phyloP scores from a whole-genome alignment of 1,140 invertebrate genomes.

The Aethina tumida region DNA sequence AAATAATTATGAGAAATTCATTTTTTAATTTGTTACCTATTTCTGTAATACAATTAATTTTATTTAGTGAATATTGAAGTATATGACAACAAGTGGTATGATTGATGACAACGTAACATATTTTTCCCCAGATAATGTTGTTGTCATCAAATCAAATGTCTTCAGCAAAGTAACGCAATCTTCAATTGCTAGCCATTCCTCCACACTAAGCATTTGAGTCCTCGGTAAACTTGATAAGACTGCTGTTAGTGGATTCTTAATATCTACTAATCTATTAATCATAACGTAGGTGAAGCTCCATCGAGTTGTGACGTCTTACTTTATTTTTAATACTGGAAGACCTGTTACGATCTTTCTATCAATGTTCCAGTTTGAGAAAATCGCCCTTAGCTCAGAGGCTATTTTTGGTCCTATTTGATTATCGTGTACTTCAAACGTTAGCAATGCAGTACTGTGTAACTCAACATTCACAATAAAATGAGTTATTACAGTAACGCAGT shows the following conservation, averaged over 20 bases:
- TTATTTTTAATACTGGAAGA: no score
- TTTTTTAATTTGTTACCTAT: conserved; percentile 3
- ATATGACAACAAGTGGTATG: conserved; percentile 26
- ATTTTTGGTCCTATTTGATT: conserved; percentile 8
- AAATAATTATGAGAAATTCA: conserved; percentile 3
- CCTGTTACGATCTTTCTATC: conserved; percentile 8
- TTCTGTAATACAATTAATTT: conserved; percentile 1
- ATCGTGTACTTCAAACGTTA: conserved; percentile 10
- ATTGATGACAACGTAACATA: conserved; percentile 27
- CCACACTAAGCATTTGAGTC: no score
- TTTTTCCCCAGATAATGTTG: no score
- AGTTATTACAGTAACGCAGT: conserved; percentile 8
- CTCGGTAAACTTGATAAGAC: no score
- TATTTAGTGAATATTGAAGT: no score
- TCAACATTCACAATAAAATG: conserved; percentile 16
- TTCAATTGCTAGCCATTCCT: no score
- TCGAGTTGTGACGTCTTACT: no score
- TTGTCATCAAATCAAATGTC: no score
- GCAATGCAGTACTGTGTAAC: conserved; percentile 1
- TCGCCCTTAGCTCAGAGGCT: conserved; percentile 1
- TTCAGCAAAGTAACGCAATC: no score
- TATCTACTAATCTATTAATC: no score
- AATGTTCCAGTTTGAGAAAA: conserved; percentile 1
- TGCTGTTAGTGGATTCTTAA: no score
- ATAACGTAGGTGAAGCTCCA: no score